Evolutionary conservation across 2,113 vertebrate species (phyloP), one percentile per base, ranked within the genome.

Genomic region (Scartelaos histophorus): DNA sequence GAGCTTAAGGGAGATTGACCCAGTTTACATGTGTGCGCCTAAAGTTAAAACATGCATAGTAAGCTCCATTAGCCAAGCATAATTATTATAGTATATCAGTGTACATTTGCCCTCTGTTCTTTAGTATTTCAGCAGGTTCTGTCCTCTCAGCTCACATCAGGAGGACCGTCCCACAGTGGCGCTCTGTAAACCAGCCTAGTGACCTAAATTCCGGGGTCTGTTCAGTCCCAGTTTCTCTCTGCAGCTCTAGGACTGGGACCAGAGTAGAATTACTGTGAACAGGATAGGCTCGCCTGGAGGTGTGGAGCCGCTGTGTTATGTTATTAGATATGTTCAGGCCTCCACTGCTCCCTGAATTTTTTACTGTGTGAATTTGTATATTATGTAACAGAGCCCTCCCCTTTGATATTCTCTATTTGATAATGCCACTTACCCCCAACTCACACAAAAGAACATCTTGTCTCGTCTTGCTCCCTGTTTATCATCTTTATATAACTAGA

Each of bases 1-100:
- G 57, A 65, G 71, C 68, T 89, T 85, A 85, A 60, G 49, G 66
- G 70, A 80, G 85, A 84, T 67, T 87, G 82, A 85, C 81, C 83
- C 76, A 85, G 73, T 85, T 90, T 80, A 79, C 62, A 71, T 58
- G 65, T 22, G 10, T 7, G 67, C 60, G 11, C 66, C 53, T 71
- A 61, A 80, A 70, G 71, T 68, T 75, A 56, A 56, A 61, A 69
- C 69, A 70, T 67, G 65, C 3, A 3, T 54, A 43, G 19, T n/a
- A 25, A 38, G 34, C 46, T 58, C 9, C n/a, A 46, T 70, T 67
- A 71, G 57, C 16, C 35, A 60, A 67, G 80, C 49, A 56, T 71
- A 24, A 15, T 2, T 21, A 66, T 58, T 62, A 57, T 21, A 2
- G 3, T 21, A 45, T 9, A 7, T 49, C 15, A 51, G 66, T 64